Percentiles rank a stretch among this genome's conserved stretches.
Evolutionary conservation across 2,113 vertebrate genomes (phyloP).

Genomic region (Condylura cristata): DNA sequence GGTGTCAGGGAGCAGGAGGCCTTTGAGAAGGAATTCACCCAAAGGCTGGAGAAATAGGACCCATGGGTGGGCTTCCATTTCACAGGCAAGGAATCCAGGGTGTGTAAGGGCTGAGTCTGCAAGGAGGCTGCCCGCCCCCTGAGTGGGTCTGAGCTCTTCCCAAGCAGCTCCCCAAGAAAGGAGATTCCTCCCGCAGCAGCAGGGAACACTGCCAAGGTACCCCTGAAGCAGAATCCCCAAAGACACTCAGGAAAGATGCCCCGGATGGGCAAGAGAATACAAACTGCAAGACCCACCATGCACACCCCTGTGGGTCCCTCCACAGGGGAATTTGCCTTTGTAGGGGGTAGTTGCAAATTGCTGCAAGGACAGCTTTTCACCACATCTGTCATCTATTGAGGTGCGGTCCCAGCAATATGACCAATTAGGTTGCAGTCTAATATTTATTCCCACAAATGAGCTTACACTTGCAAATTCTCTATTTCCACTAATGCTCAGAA

Average conservation of each 20-base stretch:
- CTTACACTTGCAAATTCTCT: neutral
- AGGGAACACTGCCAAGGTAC: neutral
- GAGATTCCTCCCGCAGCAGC: neutral
- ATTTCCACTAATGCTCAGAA: neutral
- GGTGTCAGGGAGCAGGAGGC: neutral
- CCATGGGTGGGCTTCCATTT: neutral
- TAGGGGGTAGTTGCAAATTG: neutral
- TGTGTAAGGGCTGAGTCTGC: too few relatives aligned
- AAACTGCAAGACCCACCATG: neutral
- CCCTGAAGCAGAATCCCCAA: neutral
- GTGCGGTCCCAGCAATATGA: neutral
- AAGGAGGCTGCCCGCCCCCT: rapidly evolving
- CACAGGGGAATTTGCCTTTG: neutral
- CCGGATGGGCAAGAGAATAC: rapidly evolving
- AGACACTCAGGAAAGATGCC: neutral
- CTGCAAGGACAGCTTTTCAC: neutral
- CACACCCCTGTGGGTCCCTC: neutral
- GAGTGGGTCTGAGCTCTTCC: neutral
- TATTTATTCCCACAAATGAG: neutral
- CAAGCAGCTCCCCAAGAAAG: neutral
- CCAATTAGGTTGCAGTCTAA: neutral
- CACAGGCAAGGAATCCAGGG: neutral
- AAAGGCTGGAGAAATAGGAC: neutral
- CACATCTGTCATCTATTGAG: neutral
- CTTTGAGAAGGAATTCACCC: neutral